Evolutionary conservation across 2,888 invertebrate genomes (phyloP).

Genomic region (Metacarcinus magister): DNA sequence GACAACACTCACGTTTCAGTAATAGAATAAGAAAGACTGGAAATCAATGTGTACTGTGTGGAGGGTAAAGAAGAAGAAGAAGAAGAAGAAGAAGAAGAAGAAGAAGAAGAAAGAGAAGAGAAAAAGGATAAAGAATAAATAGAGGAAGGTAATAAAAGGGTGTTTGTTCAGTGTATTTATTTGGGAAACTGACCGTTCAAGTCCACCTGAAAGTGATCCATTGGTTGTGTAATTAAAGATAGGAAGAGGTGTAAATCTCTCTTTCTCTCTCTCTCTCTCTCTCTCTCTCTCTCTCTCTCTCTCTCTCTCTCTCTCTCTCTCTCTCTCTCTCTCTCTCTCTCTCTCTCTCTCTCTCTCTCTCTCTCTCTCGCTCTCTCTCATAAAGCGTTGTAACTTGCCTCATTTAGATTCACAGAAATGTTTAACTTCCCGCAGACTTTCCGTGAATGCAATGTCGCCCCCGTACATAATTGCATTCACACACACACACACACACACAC

Average conservation of each 20-base stretch:
- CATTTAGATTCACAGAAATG: constrained; percentile 35
- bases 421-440: constrained; percentile 36
- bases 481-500: constrained; percentile 16
- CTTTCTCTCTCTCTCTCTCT: not conserved
- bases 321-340: constrained; percentile 60
- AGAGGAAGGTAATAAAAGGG: not conserved
- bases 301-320: not conserved
- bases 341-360: constrained; percentile 60
- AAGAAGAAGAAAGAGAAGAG: not conserved
- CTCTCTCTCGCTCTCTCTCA: constrained; percentile 51
- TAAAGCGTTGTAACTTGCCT: constrained; percentile 7
- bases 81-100: not conserved
- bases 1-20: too few species aligned
- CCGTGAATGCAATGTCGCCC: constrained; percentile 33
- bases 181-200: not conserved
- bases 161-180: not conserved
- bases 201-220: not conserved
- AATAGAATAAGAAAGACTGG: too few species aligned
- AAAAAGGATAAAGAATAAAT: too few species aligned
- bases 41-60: too few species aligned
- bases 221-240: constrained; percentile 1
- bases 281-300: constrained; percentile 54
- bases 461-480: constrained; percentile 28
- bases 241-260: not conserved
- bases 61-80: too few species aligned